A percentile compares a stretch with the other conserved stretches of the same genome.
These are phyloP conservation scores for Nothocercus nigrocapillus DNA, from an alignment of 2,113 vertebrate genomes.

Conservation along the genomic window DNA sequence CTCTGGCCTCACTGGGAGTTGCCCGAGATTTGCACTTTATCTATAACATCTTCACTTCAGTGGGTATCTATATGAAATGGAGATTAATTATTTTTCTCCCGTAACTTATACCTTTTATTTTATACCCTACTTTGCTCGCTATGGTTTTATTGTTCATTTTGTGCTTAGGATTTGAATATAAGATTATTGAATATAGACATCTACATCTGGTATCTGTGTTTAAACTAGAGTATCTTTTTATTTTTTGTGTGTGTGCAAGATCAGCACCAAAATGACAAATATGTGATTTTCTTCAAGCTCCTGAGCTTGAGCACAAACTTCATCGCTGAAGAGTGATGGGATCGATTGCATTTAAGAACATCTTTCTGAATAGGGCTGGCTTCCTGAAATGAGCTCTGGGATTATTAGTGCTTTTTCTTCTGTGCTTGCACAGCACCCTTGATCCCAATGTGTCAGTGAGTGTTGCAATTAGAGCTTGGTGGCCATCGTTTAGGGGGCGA, in stretches of 20 bases:
- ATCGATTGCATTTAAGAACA: neutral
- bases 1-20: neutral
- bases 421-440: fast-evolving
- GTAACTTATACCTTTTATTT: neutral
- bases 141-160: neutral
- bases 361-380: neutral
- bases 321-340: neutral
- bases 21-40: neutral
- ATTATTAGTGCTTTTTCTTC: neutral
- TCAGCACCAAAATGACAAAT: neutral
- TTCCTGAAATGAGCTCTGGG: neutral
- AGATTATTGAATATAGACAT: neutral
- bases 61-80: neutral
- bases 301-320: neutral
- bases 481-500: fast-evolving
- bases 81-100: neutral
- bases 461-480: neutral
- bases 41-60: neutral
- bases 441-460: neutral
- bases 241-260: neutral
- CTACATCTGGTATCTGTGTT: neutral
- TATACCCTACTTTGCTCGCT: neutral
- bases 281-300: neutral
- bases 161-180: neutral
- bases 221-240: neutral